Base-by-base conservation (phyloP, 1,140 invertebrate species). In the Zaprionus kolodkinae region DNA sequence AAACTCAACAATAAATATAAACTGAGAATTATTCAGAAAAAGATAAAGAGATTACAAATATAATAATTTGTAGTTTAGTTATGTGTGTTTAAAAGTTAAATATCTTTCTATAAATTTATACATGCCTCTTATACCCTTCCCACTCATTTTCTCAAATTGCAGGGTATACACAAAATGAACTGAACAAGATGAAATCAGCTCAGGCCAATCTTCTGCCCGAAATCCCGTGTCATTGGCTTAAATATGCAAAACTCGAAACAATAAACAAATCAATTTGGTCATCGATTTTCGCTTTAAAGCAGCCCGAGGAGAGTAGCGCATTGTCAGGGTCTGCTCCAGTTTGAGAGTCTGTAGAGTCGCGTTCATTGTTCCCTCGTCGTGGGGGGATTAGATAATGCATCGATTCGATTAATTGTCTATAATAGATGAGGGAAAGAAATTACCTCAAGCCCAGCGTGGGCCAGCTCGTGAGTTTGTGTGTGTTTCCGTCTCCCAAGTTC, bases 351-450 rank as follows among this genome's bases (percentile, higher is more conserved):
- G 30, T 30, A 13, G 21, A 3, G 25, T 12, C 36, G 40, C 54
- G 45, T 55, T 36, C 25, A 76, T 72, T 65, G 45, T 56, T 65
- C 36, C 25, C 54, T 15, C 13, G 10, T 45, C 40, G 40, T 45
- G 40, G 40, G 40, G 40, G 40, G 55, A 86, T 87, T 87, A 88
- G 80, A 88, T 88, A 87, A 88, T 70, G 48, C 40, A 35, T 21
- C 13, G 50, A 38, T 40, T 35, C 72, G 36, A 62, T 76, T 68
- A 76, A 63, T 68, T 62, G 48, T 17, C 38, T 27, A 52, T 84
- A 69, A 64, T 73, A 63, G 64, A 75, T 72, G 76, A 69, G 69
- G 60, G 72, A 87, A 87, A 86, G 76, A 87, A 87, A 86, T 50
- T 50, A 50, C n/a, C 40, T 15, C 6, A 10, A 3, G 21, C 10